Evolutionary conservation across 2,797 vertebrate species (phyloP), one percentile per base, ranked within the genome.

Genomic region (Enteromius unitaeniatus): DNA sequence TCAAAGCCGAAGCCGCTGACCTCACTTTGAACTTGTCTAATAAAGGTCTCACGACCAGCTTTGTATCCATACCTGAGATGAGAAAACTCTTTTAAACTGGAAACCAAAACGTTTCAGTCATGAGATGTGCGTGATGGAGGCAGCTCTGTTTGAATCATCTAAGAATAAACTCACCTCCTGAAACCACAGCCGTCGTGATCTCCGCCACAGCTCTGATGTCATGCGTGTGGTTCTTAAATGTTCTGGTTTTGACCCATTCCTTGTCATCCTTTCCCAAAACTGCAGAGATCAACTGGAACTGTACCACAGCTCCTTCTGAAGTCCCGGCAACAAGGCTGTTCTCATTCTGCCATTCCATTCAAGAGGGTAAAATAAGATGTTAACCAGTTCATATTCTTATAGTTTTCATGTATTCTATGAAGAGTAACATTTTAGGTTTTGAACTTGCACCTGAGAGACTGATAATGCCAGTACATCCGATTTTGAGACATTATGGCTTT

Each of bases 321-420:
- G 97, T 99, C 79, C 98, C 98, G 2, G 96, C 97, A 0, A 97
- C 26, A 3, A 98, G 86, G 86, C 97, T 99, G 92, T 96, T 96
- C 91, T 97, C 97, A 21, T 95, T 91, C 98, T 96, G 88, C 28
- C 1, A 79, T 65, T 75, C 28, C 1, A 79, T 65, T 75, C 8
- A 19, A 83, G 8, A 83, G 37, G 37, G 23, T 21, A 1, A 47
- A 31, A 14, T 17, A 40, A 26, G n/a, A 49, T 8, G 19, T 15
- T 26, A 9, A 31, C 5, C 2, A 68, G 10, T 28, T 10, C 13
- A 5, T 51, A 14, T 42, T 69, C 3, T 45, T 45, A 6, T 15
- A 31, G 6, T 15, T 6, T n/a, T 45, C 23, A 15, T 28, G 34
- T 55, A 26, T 21, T 37, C 11, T 53, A 15, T 28, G 6, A 67